A percentile compares a stretch with the other conserved stretches of the same genome.
phyloP scores from a whole-genome alignment of 2,888 invertebrate genomes.

The Formica aserva region DNA sequence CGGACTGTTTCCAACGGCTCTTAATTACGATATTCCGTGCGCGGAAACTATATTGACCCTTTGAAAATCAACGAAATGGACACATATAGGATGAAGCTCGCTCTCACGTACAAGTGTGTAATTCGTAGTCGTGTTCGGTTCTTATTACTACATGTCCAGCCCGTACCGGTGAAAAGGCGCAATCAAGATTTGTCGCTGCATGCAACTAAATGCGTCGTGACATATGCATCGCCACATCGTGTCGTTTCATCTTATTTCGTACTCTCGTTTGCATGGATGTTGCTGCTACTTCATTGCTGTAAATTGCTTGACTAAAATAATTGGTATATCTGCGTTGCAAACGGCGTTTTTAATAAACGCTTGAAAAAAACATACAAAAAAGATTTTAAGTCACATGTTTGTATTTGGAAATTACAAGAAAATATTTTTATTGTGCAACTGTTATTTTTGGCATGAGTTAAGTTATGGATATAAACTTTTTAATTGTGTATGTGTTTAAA shows the following conservation, averaged over 20 bases:
- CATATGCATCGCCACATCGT: conserved; percentile 47
- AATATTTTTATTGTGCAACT: neutral
- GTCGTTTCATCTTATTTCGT: conserved; percentile 52
- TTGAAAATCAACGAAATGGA: conserved; percentile 67
- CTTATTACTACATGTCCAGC: conserved; percentile 60
- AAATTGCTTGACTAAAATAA: conserved; percentile 25
- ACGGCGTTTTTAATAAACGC: neutral
- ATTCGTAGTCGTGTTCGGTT: conserved; percentile 51
- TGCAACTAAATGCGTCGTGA: conserved; percentile 34
- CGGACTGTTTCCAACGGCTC: conserved; percentile 53
- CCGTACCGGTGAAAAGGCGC: conserved; percentile 70
- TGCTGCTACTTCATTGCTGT: conserved; percentile 11
- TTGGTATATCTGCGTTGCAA: neutral
- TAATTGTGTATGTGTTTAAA: neutral
- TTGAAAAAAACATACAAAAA: neutral
- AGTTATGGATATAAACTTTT: neutral
- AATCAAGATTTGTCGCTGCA: conserved; percentile 74
- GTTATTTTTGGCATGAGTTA: neutral
- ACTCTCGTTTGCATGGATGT: conserved; percentile 18
- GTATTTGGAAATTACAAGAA: conserved; percentile 8
- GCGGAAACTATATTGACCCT: conserved; percentile 64
- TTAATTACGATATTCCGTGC: conserved; percentile 61
- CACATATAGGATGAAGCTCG: conserved; percentile 42
- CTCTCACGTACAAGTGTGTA: conserved; percentile 2
- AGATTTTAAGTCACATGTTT: neutral